Base-by-base conservation (phyloP, 2,113 vertebrate species). In the Xiphophorus hellerii region DNA sequence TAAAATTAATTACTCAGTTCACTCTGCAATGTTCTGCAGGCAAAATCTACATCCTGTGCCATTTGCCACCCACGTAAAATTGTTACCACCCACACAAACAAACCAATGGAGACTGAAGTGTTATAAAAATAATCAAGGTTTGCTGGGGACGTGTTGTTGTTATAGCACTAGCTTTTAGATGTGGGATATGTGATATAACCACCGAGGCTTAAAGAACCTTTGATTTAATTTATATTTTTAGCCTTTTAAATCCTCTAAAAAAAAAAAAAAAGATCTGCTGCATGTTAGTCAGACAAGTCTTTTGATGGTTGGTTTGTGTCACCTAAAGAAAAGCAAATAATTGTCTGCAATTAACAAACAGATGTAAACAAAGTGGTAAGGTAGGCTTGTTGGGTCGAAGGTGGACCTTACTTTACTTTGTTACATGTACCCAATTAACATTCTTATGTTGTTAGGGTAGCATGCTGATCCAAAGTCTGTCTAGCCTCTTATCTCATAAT, bases 91-190 rank as follows among this genome's bases (percentile, higher is more conserved):
- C 51, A n/a, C 51, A 58, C 51, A 58, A n/a, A 58, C 22, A n/a
- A 58, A 58, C 51, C 20, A n/a, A 25, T 3, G 7, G 51, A 58
- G 22, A 25, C 51, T n/a, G 8, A 58, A 58, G 22, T 58, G 51
- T 58, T 58, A 58, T 58, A 68, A 75, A 44, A 84, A 77, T 82
- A 54, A 76, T 73, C 37, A 74, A 62, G 73, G 58, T 83, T 35
- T 71, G 62, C 65, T 65, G 66, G 77, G 60, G 66, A 74, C n/a
- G 13, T 74, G 58, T 71, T 69, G 31, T 62, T 48, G 44, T 48
- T 25, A 25, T 22, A 78, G 62, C 25, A 39, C 22, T 5, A n/a
- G 29, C 39, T 70, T 70, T 66, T 68, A 72, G 14, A 78, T 74
- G 54, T 54, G 64, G 74, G 65, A 14, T 29, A 66, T 29, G 54